These are phyloP conservation scores for Halocaridina rubra DNA, from an alignment of 2,888 invertebrate species.

Conservation along the genomic window DNA sequence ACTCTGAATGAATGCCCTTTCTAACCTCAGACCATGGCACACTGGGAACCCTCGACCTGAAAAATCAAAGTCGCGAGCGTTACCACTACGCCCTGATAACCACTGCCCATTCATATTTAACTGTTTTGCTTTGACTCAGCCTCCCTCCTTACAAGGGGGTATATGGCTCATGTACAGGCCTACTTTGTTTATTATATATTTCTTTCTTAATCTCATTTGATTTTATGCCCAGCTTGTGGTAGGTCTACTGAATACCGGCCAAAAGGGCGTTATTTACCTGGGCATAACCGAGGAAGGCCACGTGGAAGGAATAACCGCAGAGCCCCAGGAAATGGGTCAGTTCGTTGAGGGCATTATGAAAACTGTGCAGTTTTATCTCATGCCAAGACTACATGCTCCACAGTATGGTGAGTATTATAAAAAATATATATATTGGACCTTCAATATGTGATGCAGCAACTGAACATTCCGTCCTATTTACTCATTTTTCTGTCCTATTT, in stretches of 20 bases:
- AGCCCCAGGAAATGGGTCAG: background rate
- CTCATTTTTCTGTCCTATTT: too few relatives aligned
- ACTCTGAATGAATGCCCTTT: background rate
- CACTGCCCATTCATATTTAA: too few relatives aligned
- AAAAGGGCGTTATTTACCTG: constrained; percentile 11
- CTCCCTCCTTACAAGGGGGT: too few relatives aligned
- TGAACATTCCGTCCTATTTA: too few relatives aligned
- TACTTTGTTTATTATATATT: background rate
- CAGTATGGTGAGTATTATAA: constrained; percentile 17
- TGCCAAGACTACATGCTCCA: constrained; percentile 12
- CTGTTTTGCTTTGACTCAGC: too few relatives aligned
- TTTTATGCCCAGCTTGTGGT: background rate
- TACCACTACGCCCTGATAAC: too few relatives aligned
- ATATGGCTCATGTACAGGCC: background rate
- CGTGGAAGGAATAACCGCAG: constrained; percentile 11
- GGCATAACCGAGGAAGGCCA: background rate
- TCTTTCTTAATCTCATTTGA: too few relatives aligned
- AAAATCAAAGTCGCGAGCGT: too few relatives aligned
- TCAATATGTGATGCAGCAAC: too few relatives aligned
- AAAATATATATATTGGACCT: too few relatives aligned
- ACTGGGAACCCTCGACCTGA: too few relatives aligned
- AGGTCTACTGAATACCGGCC: constrained; percentile 24
- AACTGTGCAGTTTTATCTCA: background rate
- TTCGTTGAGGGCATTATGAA: constrained; percentile 30
- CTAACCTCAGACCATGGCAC: too few relatives aligned